Evolutionary conservation across 2,113 vertebrate genomes (phyloP).

Genomic region (Atlantisia rogersi): DNA sequence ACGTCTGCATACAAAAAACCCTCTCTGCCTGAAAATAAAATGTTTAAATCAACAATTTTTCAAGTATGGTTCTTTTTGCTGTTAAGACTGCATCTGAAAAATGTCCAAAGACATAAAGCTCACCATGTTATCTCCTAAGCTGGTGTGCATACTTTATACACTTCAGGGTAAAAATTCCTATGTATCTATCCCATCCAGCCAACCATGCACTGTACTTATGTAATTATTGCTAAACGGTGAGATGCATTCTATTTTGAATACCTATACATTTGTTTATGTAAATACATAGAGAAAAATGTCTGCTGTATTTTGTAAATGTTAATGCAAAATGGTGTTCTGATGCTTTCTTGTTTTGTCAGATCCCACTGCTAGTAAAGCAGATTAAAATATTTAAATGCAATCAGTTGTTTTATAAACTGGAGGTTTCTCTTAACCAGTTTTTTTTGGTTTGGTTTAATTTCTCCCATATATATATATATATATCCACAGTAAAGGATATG

Average conservation of each 20-base stretch:
- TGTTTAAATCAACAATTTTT: not conserved
- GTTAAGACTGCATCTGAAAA: constrained; percentile 27
- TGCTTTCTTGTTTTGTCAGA: constrained; percentile 57
- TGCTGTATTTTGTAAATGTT: constrained; percentile 66
- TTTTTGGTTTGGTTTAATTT: constrained; percentile 10
- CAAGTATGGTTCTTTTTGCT: constrained; percentile 23
- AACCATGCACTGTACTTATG: constrained; percentile 54
- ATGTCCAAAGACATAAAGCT: constrained; percentile 58
- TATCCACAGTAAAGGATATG: not conserved
- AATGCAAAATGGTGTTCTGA: constrained; percentile 67
- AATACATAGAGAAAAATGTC: constrained; percentile 60
- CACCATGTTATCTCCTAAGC: constrained; percentile 52
- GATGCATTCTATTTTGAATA: constrained; percentile 74
- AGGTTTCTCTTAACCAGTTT: constrained; percentile 35
- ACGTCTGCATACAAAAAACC: not conserved
- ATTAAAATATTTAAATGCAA: constrained; percentile 63
- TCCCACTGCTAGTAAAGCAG: constrained; percentile 57
- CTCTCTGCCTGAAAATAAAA: not conserved
- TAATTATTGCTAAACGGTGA: constrained; percentile 50
- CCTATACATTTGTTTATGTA: constrained; percentile 53
- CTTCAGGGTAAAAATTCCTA: constrained; percentile 55
- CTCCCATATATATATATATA: not conserved
- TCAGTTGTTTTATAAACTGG: constrained; percentile 66
- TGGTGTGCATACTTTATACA: constrained; percentile 57
- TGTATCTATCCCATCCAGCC: constrained; percentile 35